Base-by-base conservation (phyloP, 2,113 vertebrate genomes). In the Hystrix cristata region DNA sequence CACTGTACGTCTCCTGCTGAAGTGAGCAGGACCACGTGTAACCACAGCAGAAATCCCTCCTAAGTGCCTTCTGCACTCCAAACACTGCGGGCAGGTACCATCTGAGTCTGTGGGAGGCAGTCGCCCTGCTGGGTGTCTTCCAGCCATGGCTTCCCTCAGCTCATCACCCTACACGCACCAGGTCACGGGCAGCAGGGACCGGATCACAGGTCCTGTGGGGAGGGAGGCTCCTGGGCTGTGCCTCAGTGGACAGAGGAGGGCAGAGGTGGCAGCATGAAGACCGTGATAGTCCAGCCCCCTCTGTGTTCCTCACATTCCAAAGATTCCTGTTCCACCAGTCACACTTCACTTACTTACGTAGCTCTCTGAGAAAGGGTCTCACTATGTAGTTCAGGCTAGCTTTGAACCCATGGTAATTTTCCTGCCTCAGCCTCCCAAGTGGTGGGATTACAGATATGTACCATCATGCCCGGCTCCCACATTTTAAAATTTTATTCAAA, bases 231-330 rank as follows among this genome's bases (percentile, higher is more conserved):
- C 60, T 25, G 34, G 67, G 51, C 81, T 38, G 0, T 1, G 0
- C 25, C 53, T 80, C 38, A 4, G 4, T 3, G 55, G 55, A 34
- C 74, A 78, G 46, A 78, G 7, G 43, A 76, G 72, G 72, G 72
- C 0, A 2, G 31, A 46, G 46, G 76, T 31, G 76, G 71, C 48
- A 48, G 38, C 43, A 60, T 21, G 67, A 6, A 51, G 31, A 65
- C 31, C 46, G 3, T 16, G n/a, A 82, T 48, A 27, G 9, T 57
- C 62, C 0, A 53, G 53, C 5, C 46, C 23, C 19, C n/a, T 94
- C 65, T 80, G 16, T n/a, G 62, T 65, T 96, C 27, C 86, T 76
- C 10, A 46, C 69, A 81, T 48, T 81, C 84, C 34, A 96, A 18
- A 93, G 38, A 85, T 31, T 34, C 19, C 31, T 43, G 21, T 48